Evolutionary conservation across 1,140 invertebrate species (phyloP).

Genomic region (Cardiocondyla obscurior): DNA sequence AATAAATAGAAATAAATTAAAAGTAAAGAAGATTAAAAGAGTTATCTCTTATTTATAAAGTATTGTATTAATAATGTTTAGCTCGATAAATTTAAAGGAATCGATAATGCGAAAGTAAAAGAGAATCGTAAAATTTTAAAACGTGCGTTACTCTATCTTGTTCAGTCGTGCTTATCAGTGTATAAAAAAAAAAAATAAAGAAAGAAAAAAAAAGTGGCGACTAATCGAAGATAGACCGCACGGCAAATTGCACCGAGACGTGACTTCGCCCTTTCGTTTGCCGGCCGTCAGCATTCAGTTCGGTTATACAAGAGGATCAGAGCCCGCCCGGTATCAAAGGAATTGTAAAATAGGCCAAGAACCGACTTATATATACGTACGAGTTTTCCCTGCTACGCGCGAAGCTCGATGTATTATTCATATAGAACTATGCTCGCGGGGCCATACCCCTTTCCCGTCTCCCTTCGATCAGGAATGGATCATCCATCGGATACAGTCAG

Average conservation of each 20-base stretch:
- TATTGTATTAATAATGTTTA: neutral
- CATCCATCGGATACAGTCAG: conserved; percentile 1
- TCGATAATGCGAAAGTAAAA: neutral
- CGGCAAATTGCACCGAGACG: conserved; percentile 23
- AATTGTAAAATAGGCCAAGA: conserved; percentile 65
- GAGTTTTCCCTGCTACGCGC: conserved; percentile 13
- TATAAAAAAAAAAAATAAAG: neutral
- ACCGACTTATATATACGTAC: conserved; percentile 51
- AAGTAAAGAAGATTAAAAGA: neutral
- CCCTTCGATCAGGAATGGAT: conserved; percentile 34
- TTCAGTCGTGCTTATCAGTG: neutral
- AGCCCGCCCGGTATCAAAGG: conserved; percentile 59
- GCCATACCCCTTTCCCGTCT: neutral
- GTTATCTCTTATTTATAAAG: neutral
- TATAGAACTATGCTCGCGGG: conserved; percentile 27
- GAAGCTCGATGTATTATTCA: conserved; percentile 61
- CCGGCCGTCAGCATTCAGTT: conserved; percentile 26
- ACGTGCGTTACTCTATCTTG: neutral
- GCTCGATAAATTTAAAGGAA: neutral
- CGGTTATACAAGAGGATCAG: conserved; percentile 25
- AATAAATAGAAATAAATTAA: conserved; percentile 27
- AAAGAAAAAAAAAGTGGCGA: conserved; percentile 3
- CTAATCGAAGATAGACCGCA: conserved; percentile 34
- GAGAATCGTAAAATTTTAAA: conserved; percentile 14
- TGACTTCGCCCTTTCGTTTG: neutral